Conservation (phyloP, 1,140 invertebrate genomes). For the Drosophila nigrodunni region DNA sequence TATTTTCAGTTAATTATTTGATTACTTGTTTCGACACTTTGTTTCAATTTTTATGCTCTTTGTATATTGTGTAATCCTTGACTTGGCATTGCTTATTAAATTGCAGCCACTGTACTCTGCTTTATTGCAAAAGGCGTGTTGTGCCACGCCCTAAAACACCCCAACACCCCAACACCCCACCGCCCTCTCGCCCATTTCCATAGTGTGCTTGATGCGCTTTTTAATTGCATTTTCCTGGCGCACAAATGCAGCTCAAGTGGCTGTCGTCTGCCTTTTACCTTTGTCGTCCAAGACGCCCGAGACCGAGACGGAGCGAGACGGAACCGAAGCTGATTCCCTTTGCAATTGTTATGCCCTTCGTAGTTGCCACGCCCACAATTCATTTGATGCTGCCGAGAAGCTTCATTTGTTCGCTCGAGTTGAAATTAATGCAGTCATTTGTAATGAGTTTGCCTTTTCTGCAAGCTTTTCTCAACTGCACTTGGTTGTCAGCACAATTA, state of each 20-base stretch:
- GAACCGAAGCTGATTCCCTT: neutral
- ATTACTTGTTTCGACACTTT: conserved; percentile 63
- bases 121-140: conserved; percentile 17
- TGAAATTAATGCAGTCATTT: conserved; percentile 82
- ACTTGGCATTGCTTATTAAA: conserved; percentile 69
- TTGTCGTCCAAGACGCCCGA: conserved; percentile 19
- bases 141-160: neutral
- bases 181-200: conserved; percentile 18
- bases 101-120: conserved; percentile 45
- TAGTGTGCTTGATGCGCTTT: conserved; percentile 49
- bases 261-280: conserved; percentile 45
- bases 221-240: conserved; percentile 76
- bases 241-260: conserved; percentile 72
- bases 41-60: conserved; percentile 61
- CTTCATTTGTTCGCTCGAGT: conserved; percentile 66
- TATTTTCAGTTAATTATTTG: conserved; percentile 15
- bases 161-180: too few species aligned
- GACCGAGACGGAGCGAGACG: too few species aligned
- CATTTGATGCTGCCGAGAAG: conserved; percentile 39
- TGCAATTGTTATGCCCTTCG: conserved; percentile 4
- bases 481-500: conserved; percentile 43
- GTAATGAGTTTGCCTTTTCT: conserved; percentile 73
- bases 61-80: conserved; percentile 58
- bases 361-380: conserved; percentile 17
- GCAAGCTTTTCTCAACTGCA: conserved; percentile 18